Base-by-base conservation (phyloP, 2,113 vertebrate species). In the Festucalex cinctus region DNA sequence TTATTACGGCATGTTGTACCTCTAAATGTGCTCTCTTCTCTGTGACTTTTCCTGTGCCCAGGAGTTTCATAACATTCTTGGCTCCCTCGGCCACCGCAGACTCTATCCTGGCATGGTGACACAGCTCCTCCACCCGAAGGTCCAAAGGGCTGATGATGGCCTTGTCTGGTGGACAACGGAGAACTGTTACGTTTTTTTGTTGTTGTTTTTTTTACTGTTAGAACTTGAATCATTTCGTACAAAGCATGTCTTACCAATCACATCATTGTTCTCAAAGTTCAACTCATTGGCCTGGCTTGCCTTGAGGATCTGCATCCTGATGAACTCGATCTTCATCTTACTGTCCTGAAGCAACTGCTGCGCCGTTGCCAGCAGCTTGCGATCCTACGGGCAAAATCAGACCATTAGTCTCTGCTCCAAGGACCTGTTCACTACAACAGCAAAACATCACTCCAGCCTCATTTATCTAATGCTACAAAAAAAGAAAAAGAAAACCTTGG, bases 271-370 rank as follows among this genome's bases (percentile, higher is more conserved):
- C 81, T 99, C 97, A 75, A 96, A 98, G 89, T 91, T 95, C 91
- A 95, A 72, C 88, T 99, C 97, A 65, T 88, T 95, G 85, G 95
- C 92, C 91, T 99, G 97, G 86, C 94, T 95, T 76, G 95, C 94
- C 81, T 98, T 98, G 75, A 99, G 95, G 92, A 99, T 96, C 92
- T 98, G 97, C 97, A 99, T 99, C 82, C 97, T 91, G 90, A 99
- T 99, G 82, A 99, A 97, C 94, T 99, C 95, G 51, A 98, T 98
- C 92, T 99, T 99, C 26, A 93, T 99, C 88, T 96, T 98, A 91
- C 97, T 99, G 89, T 99, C 97, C 82, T 98, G 97, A 66, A 99
- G 96, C 93, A 99, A 95, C 80, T 98, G 96, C 82, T 99, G 96
- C 65, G 97, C 97, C n/a, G 95, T 94, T 46, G 94, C 95, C 85